phyloP scores from a whole-genome alignment of 2,113 vertebrate genomes.

The Scalopus aquaticus region DNA sequence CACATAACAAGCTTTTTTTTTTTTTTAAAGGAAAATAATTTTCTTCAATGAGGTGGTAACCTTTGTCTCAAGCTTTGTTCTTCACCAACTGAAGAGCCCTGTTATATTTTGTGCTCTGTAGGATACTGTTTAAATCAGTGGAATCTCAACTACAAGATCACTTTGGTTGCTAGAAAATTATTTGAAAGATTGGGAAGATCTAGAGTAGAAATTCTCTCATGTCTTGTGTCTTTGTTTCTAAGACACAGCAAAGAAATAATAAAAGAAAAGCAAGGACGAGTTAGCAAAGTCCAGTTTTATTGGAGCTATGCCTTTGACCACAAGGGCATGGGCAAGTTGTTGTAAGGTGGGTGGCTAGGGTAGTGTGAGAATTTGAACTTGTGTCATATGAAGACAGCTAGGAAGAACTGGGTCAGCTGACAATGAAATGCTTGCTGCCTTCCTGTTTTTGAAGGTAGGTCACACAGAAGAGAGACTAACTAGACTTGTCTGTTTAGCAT shows the following conservation, averaged over 20 bases:
- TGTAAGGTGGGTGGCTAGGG: neutral
- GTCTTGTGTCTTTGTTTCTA: neutral
- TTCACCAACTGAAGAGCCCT: neutral
- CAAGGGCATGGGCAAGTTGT: neutral
- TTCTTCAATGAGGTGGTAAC: neutral
- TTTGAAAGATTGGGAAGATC: neutral
- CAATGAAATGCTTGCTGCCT: neutral
- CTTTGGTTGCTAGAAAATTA: slow-evolving; percentile 9
- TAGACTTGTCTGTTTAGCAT: neutral
- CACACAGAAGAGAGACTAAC: neutral
- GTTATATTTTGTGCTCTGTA: neutral
- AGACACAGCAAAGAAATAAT: neutral
- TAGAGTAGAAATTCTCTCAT: neutral
- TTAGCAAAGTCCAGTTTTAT: neutral
- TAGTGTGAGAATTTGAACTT: neutral
- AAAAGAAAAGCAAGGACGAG: neutral
- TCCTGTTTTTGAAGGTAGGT: neutral
- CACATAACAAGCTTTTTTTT: neutral
- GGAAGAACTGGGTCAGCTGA: neutral
- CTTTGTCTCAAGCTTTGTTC: neutral
- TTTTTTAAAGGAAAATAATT: neutral
- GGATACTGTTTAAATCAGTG: neutral
- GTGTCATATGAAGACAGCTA: neutral
- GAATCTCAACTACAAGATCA: neutral
- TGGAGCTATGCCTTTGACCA: neutral